Conservation (phyloP, 2,888 invertebrate genomes). For the Philereme vetulata region DNA sequence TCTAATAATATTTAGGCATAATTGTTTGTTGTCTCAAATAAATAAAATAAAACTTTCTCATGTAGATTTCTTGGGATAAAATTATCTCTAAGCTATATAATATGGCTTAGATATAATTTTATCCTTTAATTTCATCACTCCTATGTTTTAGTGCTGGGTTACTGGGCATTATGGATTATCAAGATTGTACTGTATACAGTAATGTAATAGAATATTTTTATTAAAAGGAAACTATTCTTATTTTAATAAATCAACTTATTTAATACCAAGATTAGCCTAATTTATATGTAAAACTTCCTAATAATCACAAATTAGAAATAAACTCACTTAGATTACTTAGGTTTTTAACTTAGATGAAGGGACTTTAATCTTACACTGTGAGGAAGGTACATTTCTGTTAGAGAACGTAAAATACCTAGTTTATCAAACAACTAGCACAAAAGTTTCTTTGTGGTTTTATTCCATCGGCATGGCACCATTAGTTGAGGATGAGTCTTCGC, state of each 20-base stretch:
- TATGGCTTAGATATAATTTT: too few species aligned
- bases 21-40: too few species aligned
- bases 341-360: conserved; percentile 2
- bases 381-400: background rate
- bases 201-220: too few species aligned
- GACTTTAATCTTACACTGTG: background rate
- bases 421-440: background rate
- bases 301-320: background rate
- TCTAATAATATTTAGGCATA: too few species aligned
- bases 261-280: background rate
- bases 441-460: conserved; percentile 37
- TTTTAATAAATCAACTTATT: conserved; percentile 1
- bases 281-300: background rate
- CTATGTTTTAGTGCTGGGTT: too few species aligned
- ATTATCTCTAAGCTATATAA: too few species aligned
- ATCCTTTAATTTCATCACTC: too few species aligned
- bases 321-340: background rate
- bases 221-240: background rate
- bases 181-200: too few species aligned
- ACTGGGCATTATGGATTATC: too few species aligned
- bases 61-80: too few species aligned
- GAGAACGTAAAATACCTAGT: background rate
- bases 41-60: too few species aligned
- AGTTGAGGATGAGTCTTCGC: conserved; percentile 53
- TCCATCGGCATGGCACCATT: conserved; percentile 69